Evolutionary conservation across 1,140 invertebrate species (phyloP), one percentile per base, ranked within the genome.

Genomic region (Paralvinella palmiformis): DNA sequence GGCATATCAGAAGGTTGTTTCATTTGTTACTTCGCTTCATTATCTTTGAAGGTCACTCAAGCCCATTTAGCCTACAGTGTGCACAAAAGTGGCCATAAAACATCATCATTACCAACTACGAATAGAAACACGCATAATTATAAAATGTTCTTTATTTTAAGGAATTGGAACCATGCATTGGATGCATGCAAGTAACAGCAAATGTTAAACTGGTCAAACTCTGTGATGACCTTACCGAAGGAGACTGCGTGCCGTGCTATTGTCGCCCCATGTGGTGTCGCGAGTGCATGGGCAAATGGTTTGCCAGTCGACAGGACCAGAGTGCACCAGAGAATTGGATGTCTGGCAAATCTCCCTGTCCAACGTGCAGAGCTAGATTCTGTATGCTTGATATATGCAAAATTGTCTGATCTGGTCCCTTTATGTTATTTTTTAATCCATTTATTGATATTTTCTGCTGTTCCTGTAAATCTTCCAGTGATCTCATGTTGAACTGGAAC

Each of bases 261-360:
- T 92, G 89, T 73, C 85, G 88, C 55, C 91, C 91, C 20, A 88
- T 94, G 86, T 95, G 92, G 92, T 95, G 92, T 82, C 79, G 87
- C 7, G 85, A 89, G 66, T 82, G 80, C 66, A 74, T 81, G 83
- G 91, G 87, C 1, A 89, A 89, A 77, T 95, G 92, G 92, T 88
- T 80, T 74, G 90, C 89, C 35, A 88, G 89, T 52, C 85, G 90
- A 48, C 92, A 94, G 81, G 87, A 90, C 72, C 85, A 89, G 68
- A 81, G 85, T 37, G 77, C 83, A 45, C 86, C 88, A 29, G 86
- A 89, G 70, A 85, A 84, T 0, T 96, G 93, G 93, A 81, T 95
- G 41, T 84, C 86, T 29, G 87, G 88, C n/a, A 90, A 88, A 75
- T 90, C 90, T 76, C 88, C 90, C 1, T 95, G 92, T 79, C 92